Evolutionary conservation across 2,113 vertebrate species (phyloP), one percentile per base, ranked within the genome.

Genomic region (Phylloscopus trochiloides): DNA sequence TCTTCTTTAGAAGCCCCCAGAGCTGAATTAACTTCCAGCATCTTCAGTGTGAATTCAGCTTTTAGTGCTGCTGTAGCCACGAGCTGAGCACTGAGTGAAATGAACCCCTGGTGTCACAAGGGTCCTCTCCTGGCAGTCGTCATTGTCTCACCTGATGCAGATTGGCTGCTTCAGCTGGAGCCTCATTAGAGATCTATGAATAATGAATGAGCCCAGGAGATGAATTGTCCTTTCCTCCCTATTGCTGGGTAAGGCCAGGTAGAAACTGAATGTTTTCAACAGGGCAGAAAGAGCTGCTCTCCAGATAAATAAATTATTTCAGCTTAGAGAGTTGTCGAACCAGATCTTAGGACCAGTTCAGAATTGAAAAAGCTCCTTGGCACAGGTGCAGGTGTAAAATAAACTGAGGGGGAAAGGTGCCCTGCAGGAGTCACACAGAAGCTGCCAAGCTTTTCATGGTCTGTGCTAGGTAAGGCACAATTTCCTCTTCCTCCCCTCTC

Each of bases 1-100:
- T 75, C 61, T 80, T 84, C 42, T 94, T 80, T 62, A 88, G 71
- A 88, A 88, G 50, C 19, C 68, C 63, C 75, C 17, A 77, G 92
- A 95, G 75, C 54, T 66, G 71, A 92, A 82, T 88, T 93, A 74
- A n/a, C 29, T 92, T 79, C 10, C 25, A 74, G 29, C 26, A 40
- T 86, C 32, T 61, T 73, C 20, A 24, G 54, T 3, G 11, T 58
- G 71, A 77, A 67, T 86, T 93, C 59, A 71, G 34, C 59, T 59
- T 16, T 29, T 47, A 15, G 32, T 0, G 1, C 32, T 3, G 2
- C 45, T 66, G 63, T 50, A 42, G 42, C 57, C 17, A 2, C 8
- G 28, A 31, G 29, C n/a, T 6, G 12, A 83, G 34, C 5, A 7
- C n/a, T 0, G 1, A 22, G 66, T 88, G 74, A 70, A 72, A 76